Conservation (phyloP, 2,797 vertebrate genomes). For the Falco novaeseelandiae region DNA sequence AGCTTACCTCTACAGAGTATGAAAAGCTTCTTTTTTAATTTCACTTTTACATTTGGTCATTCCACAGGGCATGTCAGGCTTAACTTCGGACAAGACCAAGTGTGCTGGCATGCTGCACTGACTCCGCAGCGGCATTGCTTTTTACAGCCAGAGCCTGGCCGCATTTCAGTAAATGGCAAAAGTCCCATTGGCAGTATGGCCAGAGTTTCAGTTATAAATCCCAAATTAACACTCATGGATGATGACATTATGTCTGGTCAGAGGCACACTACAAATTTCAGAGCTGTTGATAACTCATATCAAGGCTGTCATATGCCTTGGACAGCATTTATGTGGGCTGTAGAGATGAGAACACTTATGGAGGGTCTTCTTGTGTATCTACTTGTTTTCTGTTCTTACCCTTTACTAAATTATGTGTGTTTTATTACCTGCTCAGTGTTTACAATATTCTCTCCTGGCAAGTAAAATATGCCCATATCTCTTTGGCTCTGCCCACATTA, state of each 20-base stretch:
- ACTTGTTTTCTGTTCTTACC: not conserved
- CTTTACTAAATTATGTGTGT: not conserved
- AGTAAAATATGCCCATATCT: not conserved
- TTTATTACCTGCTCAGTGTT: not conserved
- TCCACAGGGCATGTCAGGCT: not conserved
- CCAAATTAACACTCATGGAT: not conserved
- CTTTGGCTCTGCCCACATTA: not conserved
- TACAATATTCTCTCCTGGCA: not conserved
- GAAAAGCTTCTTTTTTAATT: not conserved
- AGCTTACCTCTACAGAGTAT: not conserved
- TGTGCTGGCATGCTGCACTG: not conserved
- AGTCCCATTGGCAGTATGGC: not conserved
- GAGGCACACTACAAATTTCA: not conserved
- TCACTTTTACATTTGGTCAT: not conserved
- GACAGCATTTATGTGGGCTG: not conserved
- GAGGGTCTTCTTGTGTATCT: not conserved
- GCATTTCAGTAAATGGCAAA: not conserved
- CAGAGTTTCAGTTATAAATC: not conserved
- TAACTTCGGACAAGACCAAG: not conserved
- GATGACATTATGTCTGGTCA: not conserved
- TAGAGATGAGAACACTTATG: not conserved
- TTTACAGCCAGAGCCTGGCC: not conserved
- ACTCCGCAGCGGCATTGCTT: not conserved
- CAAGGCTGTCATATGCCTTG: not conserved
- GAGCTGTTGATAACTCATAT: not conserved